Evolutionary conservation across 2,113 vertebrate species (phyloP), one percentile per base, ranked within the genome.

Genomic region (Ploceus nigricollis): DNA sequence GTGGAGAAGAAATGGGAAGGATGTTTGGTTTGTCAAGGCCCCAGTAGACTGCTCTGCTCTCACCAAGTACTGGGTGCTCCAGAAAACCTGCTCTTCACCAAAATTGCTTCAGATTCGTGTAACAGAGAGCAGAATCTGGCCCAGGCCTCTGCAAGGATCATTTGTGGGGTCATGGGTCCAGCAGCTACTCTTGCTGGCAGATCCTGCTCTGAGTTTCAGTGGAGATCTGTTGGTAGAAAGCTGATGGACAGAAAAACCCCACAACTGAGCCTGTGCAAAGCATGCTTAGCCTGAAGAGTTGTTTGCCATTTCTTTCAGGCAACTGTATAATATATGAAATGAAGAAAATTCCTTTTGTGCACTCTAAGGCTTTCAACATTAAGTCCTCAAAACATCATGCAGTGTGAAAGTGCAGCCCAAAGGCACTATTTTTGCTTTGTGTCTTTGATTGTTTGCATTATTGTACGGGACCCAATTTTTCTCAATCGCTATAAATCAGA

Each of bases 401-500:
- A 66, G 42, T 70, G 82, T 77, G 82, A 91, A 80, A 96, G 90
- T 47, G 85, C 92, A 90, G 84, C 64, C 77, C 2, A 2, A 80
- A 93, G 75, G 68, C 90, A 82, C 77, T 94, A 60, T 73, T 94
- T 95, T 94, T 88, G 75, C 95, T 91, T 86, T 95, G 71, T 8
- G 51, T 88, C 87, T 96, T 93, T 91, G 81, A 90, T 79, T 96
- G 94, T 96, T 96, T 96, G 94, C 79, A 72, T 95, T 96, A 93
- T 93, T 92, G 69, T 91, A 89, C 65, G 42, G 81, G 61, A 87
- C 87, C 24, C 89, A 79, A 94, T 95, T 95, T 96, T 97, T 97
- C 96, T 96, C 89, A 27, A 94, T 92, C 91, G 17, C 87, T 88
- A 95, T 96, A 96, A 97, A 96, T 97, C 94, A 96, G 50, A 54